These are phyloP conservation scores for Xiphorhynchus elegans DNA, from an alignment of 2,113 vertebrate species.

Conservation along the genomic window DNA sequence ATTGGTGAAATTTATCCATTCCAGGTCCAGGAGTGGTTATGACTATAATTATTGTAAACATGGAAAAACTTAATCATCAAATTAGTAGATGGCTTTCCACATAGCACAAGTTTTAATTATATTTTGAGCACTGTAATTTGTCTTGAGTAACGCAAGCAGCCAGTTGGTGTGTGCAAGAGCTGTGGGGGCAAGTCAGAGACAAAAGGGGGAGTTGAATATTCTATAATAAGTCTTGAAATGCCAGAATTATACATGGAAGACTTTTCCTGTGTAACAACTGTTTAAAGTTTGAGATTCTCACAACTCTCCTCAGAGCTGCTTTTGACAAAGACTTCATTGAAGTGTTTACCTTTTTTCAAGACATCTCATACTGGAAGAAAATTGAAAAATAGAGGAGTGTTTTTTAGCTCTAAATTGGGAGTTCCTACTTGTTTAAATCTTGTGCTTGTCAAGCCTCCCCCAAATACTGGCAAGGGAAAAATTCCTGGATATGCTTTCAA, in stretches of 20 bases:
- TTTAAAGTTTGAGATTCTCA: background rate
- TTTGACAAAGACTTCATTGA: background rate
- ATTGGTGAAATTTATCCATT: background rate
- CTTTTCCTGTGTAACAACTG: background rate
- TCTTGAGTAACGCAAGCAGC: background rate
- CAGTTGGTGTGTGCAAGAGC: background rate
- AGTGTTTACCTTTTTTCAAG: background rate
- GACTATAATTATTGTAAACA: background rate
- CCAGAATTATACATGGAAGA: background rate
- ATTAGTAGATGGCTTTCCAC: conserved; percentile 7
- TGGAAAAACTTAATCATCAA: background rate
- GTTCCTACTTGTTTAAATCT: background rate
- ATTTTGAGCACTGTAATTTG: background rate
- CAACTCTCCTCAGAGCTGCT: background rate
- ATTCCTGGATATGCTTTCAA: background rate
- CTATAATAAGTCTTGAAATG: background rate
- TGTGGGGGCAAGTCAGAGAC: background rate
- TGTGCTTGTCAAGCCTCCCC: background rate
- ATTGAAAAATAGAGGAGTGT: background rate
- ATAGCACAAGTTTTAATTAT: conserved; percentile 17
- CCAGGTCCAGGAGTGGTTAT: background rate
- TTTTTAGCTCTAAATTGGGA: background rate
- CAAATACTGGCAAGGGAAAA: background rate
- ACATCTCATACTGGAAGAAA: background rate
- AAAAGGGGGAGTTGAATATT: background rate